These are phyloP conservation scores for Elephas maximus DNA, from an alignment of 2,113 vertebrate species.

Conservation along the genomic window DNA sequence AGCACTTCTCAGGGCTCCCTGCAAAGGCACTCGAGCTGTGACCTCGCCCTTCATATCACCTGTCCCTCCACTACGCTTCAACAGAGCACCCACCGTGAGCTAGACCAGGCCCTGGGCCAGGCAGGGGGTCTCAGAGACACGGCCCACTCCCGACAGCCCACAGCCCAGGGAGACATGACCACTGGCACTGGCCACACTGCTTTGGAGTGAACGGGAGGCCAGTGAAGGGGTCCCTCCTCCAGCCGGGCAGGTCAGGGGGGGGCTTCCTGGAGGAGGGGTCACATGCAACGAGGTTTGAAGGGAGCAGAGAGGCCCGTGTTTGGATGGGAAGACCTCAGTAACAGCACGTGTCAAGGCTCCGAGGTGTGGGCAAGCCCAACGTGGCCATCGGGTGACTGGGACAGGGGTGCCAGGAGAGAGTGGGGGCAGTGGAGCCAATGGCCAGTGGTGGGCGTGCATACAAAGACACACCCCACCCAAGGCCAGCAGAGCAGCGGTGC, in stretches of 20 bases:
- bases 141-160: not conserved
- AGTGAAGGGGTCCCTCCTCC: not conserved
- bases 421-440: too few species aligned
- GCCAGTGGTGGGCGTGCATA: not conserved
- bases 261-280: not conserved
- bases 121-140: not conserved
- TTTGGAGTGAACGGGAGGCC: fast-evolving
- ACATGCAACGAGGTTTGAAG: fast-evolving
- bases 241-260: not conserved
- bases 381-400: not conserved
- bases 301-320: not conserved
- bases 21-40: not conserved
- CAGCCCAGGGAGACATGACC: fast-evolving
- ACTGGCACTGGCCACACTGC: fast-evolving
- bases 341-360: not conserved
- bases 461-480: not conserved
- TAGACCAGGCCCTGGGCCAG: fast-evolving
- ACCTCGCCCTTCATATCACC: fast-evolving
- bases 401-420: too few species aligned
- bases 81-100: not conserved
- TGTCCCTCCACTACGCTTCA: fast-evolving
- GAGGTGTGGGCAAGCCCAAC: not conserved
- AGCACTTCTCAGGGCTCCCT: fast-evolving
- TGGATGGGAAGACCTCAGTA: not conserved
- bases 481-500: not conserved